A percentile compares a stretch with the other conserved stretches of the same genome.
Evolutionary conservation across 2,113 vertebrate species (phyloP).

Genomic region (Psephotus haematonotus): DNA sequence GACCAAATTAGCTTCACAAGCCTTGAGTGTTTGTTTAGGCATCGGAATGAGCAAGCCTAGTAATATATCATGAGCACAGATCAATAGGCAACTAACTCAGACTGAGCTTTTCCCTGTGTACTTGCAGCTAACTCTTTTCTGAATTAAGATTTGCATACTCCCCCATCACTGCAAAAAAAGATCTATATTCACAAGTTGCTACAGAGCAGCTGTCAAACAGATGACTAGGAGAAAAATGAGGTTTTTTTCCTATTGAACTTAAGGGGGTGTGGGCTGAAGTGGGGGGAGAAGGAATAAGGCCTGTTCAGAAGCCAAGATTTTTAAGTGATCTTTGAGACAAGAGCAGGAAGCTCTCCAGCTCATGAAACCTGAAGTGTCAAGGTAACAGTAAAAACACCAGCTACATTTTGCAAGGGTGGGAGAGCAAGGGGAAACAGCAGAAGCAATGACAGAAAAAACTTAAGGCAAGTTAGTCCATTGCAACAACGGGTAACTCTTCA

Average conservation of each 20-base stretch:
- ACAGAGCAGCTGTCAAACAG: slow-evolving; percentile 60
- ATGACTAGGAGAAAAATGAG: slow-evolving; percentile 44
- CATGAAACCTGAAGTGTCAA: background rate
- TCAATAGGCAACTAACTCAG: background rate
- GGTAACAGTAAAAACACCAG: background rate
- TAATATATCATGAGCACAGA: background rate
- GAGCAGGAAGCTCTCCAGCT: slow-evolving; percentile 2
- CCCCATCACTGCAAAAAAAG: slow-evolving; percentile 56
- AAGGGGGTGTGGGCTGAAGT: background rate
- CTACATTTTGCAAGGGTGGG: background rate
- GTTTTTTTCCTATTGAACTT: background rate
- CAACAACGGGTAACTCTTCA: background rate
- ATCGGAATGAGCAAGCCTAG: background rate
- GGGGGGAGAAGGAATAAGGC: background rate
- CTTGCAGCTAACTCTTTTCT: slow-evolving; percentile 43
- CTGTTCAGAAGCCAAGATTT: slow-evolving; percentile 10
- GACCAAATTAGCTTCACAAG: background rate
- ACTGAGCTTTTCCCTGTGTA: background rate
- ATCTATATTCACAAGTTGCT: slow-evolving; percentile 62
- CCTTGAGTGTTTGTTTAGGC: background rate
- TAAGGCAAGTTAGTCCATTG: background rate
- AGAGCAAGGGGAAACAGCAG: background rate
- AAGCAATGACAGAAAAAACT: background rate
- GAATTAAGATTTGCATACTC: slow-evolving; percentile 65
- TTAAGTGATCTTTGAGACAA: background rate